Conservation (phyloP, 2,888 invertebrate species). For the Pediacus dermestoides region DNA sequence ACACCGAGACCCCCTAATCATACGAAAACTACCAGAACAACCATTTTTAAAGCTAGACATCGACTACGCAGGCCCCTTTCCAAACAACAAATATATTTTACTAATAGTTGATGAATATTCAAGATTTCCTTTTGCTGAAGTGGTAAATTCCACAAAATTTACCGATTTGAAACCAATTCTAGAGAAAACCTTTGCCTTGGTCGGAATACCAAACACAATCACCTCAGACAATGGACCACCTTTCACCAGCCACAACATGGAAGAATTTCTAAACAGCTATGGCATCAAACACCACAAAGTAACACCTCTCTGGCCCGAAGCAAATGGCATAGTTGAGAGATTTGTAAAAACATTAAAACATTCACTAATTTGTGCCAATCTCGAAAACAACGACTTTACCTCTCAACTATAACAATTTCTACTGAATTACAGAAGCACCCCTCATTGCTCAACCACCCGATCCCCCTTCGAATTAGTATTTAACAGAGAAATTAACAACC, state of each 20-base stretch:
- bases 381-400: conserved; percentile 9
- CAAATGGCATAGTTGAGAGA: conserved; percentile 22
- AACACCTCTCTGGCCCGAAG: conserved; percentile 24
- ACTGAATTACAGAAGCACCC: conserved; percentile 16
- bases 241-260: conserved; percentile 17
- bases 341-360: conserved; percentile 19
- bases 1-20: neutral
- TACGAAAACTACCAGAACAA: neutral
- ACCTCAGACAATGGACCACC: conserved; percentile 21
- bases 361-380: conserved; percentile 6
- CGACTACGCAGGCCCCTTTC: conserved; percentile 17
- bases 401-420: conserved; percentile 12
- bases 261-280: conserved; percentile 9
- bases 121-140: conserved; percentile 12
- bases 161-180: conserved; percentile 11
- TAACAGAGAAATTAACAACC: conserved; percentile 13
- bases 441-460: conserved; percentile 10
- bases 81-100: conserved; percentile 14
- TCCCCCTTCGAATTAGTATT: conserved; percentile 11
- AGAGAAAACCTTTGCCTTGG: conserved; percentile 11
- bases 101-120: conserved; percentile 16
- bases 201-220: conserved; percentile 13
- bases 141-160: conserved; percentile 16
- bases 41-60: conserved; percentile 15
- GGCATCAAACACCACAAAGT: conserved; percentile 18